Evolutionary conservation across 2,888 invertebrate genomes (phyloP), one percentile per base, ranked within the genome.

Genomic region (Syritta pipiens): DNA sequence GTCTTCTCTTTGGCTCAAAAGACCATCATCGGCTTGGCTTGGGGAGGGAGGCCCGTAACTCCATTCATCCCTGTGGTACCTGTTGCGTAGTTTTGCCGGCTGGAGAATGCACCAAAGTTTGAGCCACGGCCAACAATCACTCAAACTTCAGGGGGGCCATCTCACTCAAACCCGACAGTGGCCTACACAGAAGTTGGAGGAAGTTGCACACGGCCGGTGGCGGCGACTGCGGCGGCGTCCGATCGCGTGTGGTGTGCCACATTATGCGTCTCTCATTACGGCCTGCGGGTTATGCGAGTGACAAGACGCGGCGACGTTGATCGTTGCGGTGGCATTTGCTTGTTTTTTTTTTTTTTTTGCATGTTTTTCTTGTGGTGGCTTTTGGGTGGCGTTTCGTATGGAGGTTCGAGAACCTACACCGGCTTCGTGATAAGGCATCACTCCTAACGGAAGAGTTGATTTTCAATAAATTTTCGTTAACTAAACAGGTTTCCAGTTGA

Each of bases 1-100:
- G 51, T 46, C 12, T 53, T 62, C 14, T 49, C 30, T 44, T 60
- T 20, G 40, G 40, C 53, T 24, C 53, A 62, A 62, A 77, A 59
- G 60, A 59, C 65, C 59, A 40, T 55, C 37, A 30, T 19, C n/a
- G n/a, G n/a, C n/a, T n/a, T n/a, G n/a, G n/a, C n/a, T n/a, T n/a
- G n/a, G 22, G 3, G 35, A 14, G 30, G 55, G 53, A 22, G 7
- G 6, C 17, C 10, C 4, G 2, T 19, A 14, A 44, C 37, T 79
- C 67, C 79, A 74, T 67, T 74, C 79, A 79, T 79, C 67, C 62
- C 40, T 30, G 40, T 19, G 63, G 67, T 68, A 79, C 74, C 79
- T 79, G 79, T 79, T 74, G 62, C 67, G n/a, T n/a, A n/a, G 62
- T 67, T 71, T 46, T 71, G 71, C 77, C 77, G 71, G 77, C 30